Evolutionary conservation across 2,113 vertebrate genomes (phyloP).

Genomic region (Cinclus cinclus): DNA sequence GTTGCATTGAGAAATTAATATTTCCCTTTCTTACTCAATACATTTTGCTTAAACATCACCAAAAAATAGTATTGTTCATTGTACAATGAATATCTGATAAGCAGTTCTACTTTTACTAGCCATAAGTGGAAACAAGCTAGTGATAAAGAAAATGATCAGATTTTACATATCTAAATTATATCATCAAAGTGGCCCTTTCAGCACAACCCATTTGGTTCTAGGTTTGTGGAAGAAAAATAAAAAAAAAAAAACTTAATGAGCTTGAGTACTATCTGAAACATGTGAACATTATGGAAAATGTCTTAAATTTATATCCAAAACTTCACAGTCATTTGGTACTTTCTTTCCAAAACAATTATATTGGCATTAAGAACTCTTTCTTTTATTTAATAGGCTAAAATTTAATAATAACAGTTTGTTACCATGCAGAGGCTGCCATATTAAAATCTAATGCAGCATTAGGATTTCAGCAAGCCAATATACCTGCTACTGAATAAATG

Average conservation of each 20-base stretch:
- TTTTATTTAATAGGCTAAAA: background rate
- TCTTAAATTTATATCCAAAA: background rate
- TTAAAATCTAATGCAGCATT: background rate
- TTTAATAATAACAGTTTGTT: background rate
- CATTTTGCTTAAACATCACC: background rate
- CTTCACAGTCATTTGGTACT: background rate
- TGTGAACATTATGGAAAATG: background rate
- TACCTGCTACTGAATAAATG: background rate
- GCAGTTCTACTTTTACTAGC: background rate
- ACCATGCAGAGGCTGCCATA: background rate
- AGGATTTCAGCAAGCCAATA: background rate
- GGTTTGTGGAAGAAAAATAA: background rate
- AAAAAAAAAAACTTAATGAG: background rate
- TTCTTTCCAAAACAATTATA: background rate
- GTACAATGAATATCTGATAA: slow-evolving; percentile 19
- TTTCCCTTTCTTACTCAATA: background rate
- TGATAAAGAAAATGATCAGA: slow-evolving; percentile 18
- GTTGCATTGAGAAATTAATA: background rate
- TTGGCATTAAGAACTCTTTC: background rate
- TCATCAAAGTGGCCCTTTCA: background rate
- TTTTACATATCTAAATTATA: slow-evolving; percentile 13
- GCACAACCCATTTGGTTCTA: background rate
- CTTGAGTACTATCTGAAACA: background rate
- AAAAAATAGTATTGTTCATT: slow-evolving; percentile 15
- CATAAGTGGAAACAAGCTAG: slow-evolving; percentile 3